Percentiles rank a stretch among this genome's conserved stretches.
phyloP scores from a whole-genome alignment of 2,113 vertebrate species.

The Capricornis sumatraensis region DNA sequence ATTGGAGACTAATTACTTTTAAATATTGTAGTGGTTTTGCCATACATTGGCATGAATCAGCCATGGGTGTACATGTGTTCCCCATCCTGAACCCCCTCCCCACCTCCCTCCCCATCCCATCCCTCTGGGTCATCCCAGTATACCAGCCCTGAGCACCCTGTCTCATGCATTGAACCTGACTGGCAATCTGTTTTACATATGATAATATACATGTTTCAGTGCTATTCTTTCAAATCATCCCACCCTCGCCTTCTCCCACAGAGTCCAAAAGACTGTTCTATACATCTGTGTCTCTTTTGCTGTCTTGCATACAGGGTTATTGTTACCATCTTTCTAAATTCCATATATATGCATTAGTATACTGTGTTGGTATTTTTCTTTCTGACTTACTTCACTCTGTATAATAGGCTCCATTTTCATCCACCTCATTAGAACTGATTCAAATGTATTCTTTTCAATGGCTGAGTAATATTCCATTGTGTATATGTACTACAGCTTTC shows the following conservation, averaged over 20 bases:
- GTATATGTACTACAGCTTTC: background rate
- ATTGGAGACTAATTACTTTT: background rate
- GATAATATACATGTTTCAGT: background rate
- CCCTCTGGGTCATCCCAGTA: background rate
- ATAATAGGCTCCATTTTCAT: background rate
- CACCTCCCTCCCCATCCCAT: background rate
- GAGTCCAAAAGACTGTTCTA: background rate
- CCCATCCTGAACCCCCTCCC: background rate
- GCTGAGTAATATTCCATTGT: background rate
- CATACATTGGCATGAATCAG: background rate
- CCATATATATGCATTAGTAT: background rate
- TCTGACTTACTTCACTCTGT: background rate
- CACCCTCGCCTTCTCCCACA: background rate
- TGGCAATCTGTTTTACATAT: background rate
- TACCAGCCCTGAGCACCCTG: fast-evolving
- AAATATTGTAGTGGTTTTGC: background rate
- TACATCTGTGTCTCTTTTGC: background rate
- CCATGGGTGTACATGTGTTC: background rate
- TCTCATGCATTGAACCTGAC: background rate
- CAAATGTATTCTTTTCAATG: background rate
- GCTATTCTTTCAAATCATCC: background rate
- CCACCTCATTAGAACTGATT: background rate
- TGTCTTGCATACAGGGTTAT: background rate
- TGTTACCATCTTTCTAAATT: background rate
- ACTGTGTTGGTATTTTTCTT: background rate